These are phyloP conservation scores for Rhabdomys dilectus DNA, from an alignment of 2,113 vertebrate genomes.

Conservation along the genomic window DNA sequence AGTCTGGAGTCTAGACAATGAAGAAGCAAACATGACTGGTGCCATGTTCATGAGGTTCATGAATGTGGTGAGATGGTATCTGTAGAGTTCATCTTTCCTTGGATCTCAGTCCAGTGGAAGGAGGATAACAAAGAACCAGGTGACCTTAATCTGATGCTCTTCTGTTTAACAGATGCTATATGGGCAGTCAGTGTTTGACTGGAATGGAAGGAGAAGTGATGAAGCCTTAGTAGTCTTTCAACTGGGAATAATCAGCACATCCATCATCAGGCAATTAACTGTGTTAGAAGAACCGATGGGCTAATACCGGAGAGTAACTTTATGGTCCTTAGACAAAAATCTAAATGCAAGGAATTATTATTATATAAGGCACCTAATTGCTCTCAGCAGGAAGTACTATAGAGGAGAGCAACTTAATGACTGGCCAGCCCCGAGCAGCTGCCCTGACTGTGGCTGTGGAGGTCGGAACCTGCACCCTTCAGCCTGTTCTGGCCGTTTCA, in stretches of 20 bases:
- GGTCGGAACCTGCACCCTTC: background rate
- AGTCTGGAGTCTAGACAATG: background rate
- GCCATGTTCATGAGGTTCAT: background rate
- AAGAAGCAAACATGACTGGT: background rate
- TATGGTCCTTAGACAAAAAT: constrained; percentile 54
- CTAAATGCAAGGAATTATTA: constrained; percentile 71
- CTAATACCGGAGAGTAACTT: constrained; percentile 67
- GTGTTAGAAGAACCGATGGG: constrained; percentile 49
- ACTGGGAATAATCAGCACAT: constrained; percentile 67
- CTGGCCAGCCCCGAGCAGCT: constrained; percentile 54
- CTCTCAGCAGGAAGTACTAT: constrained; percentile 82
- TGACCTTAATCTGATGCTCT: constrained; percentile 11
- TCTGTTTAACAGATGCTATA: background rate
- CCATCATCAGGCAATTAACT: constrained; percentile 29
- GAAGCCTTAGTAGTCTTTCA: constrained; percentile 52
- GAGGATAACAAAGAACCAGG: background rate
- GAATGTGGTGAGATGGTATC: background rate
- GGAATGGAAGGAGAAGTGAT: background rate
- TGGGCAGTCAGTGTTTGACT: background rate
- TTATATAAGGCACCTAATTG: constrained; percentile 83
- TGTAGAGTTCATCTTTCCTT: background rate
- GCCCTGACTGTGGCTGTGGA: constrained; percentile 69
- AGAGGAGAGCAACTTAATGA: constrained; percentile 72
- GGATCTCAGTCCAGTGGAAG: background rate
- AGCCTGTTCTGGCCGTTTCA: constrained; percentile 7